Evolutionary conservation across 2,797 vertebrate species (phyloP), one percentile per base, ranked within the genome.

Genomic region (Craterocephalus amniculus): DNA sequence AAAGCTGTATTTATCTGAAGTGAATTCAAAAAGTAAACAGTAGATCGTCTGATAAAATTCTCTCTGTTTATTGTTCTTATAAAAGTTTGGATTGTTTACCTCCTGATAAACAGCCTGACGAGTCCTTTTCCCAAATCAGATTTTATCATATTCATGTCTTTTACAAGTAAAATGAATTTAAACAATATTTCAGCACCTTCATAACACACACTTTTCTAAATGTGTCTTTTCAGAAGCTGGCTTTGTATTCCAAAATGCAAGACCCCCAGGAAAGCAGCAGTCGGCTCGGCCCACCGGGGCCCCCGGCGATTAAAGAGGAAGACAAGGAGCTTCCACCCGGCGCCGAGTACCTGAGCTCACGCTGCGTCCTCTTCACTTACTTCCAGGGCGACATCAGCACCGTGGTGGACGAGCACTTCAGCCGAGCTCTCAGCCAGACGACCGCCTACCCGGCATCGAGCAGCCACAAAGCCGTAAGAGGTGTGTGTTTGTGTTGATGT

Each of bases 161-260:
- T 51, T 12, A 4, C 4, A 13, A 26, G 11, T 26, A 26, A 51
- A n/a, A 3, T 9, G 3, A 11, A 12, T 36, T 40, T 38, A 6
- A 40, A 40, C 16, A 6, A 40, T 40, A 16, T 16, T 16, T 40
- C 16, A 16, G 38, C 12, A 48, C 38, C 60, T 48, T 32, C 6
- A 20, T 51, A 24, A 18, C 12, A 11, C 6, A 18, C 9, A 20
- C 16, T 40, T 40, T 40, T 40, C 5, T 14, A 35, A 35, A 35
- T 40, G 4, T 18, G 16, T 40, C 4, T 18, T 22, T 79, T 45
- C 79, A 99, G 98, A 99, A 99, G 92, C 87, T 98, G 91, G 95
- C 98, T 52, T 96, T 98, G 90, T 98, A 98, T 89, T 95, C 97
- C 48, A 99, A 99, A 94, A 99, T 99, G 98, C 97, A 99, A 92